A percentile compares a stretch with the other conserved stretches of the same genome.
phyloP scores from a whole-genome alignment of 2,113 vertebrate species.

The Eptesicus fuscus region DNA sequence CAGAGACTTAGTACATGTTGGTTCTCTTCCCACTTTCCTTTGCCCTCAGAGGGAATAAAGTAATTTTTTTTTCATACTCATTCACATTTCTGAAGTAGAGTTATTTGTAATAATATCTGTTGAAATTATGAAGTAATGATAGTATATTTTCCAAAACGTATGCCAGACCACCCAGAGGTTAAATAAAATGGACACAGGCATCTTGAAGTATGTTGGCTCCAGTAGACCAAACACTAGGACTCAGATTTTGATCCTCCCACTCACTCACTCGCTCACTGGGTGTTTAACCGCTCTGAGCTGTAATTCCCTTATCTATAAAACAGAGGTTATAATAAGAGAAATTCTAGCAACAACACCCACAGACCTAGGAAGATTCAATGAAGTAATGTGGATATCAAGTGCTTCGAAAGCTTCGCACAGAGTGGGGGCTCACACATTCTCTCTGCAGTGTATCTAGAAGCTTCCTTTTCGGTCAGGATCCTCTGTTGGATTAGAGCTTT shows the following conservation, averaged over 20 bases:
- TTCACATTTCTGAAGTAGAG: not conserved
- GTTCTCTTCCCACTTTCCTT: not conserved
- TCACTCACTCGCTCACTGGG: not conserved
- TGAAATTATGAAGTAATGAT: not conserved
- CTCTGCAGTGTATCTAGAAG: not conserved
- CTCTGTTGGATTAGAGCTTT: not conserved
- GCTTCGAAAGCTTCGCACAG: not conserved
- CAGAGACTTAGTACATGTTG: not conserved
- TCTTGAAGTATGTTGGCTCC: not conserved
- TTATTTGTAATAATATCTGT: not conserved
- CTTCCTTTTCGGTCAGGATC: not conserved
- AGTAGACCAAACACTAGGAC: not conserved
- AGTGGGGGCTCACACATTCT: not conserved
- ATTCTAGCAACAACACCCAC: not conserved
- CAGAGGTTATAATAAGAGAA: not conserved
- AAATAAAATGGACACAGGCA: not conserved
- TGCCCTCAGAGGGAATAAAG: not conserved
- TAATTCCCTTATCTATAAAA: not conserved
- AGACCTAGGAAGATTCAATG: not conserved
- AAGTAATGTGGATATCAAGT: not conserved
- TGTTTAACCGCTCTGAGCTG: not conserved
- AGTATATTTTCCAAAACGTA: not conserved
- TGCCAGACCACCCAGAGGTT: not conserved
- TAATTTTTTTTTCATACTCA: not conserved
- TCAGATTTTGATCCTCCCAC: not conserved